Evolutionary conservation across 2,113 vertebrate species (phyloP).

Genomic region (Merops nubicus): DNA sequence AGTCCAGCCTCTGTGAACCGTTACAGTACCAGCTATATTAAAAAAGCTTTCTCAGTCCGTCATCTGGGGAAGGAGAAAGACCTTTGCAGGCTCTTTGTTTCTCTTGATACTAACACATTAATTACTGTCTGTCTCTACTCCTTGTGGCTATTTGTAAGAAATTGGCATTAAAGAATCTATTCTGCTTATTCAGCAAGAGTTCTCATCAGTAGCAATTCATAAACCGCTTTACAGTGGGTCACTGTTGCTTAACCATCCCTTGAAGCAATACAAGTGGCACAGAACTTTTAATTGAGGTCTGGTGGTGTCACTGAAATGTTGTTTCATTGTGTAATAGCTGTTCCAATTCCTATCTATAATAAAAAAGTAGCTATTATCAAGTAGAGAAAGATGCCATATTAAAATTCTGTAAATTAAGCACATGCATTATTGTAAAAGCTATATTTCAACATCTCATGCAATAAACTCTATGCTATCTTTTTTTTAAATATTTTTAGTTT

Average conservation of each 20-base stretch:
- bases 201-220: not conserved
- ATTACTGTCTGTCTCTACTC: slow-evolving; percentile 15
- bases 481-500: not conserved
- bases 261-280: not conserved
- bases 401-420: not conserved
- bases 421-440: not conserved
- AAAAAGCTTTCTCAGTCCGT: not conserved
- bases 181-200: slow-evolving; percentile 49
- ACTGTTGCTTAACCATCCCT: not conserved
- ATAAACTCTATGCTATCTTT: not conserved
- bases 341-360: not conserved
- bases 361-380: not conserved
- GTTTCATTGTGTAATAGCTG: not conserved
- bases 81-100: not conserved
- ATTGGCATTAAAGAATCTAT: not conserved
- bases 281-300: slow-evolving; percentile 55
- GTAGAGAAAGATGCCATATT: not conserved
- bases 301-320: not conserved
- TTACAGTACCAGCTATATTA: not conserved
- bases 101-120: not conserved
- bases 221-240: not conserved
- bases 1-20: not conserved
- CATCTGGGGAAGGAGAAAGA: not conserved
- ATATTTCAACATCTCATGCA: not conserved
- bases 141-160: not conserved